A percentile compares a stretch with the other conserved stretches of the same genome.
Evolutionary conservation across 2,797 vertebrate species (phyloP).

Genomic region (Rhabdophis nuchalis): DNA sequence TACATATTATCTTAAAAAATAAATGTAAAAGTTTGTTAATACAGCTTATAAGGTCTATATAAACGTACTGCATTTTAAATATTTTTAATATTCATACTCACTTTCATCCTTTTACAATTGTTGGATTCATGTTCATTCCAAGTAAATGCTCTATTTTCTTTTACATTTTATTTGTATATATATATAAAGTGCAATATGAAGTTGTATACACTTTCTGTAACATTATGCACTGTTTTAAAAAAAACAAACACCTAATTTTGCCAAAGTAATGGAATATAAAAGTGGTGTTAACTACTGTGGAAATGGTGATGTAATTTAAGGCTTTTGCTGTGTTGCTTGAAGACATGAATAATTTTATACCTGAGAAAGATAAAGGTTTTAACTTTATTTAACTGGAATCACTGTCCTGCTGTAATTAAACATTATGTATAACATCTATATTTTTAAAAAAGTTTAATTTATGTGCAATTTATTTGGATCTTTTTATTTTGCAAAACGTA

Average conservation of each 20-base stretch:
- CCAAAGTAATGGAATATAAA: constrained; percentile 86
- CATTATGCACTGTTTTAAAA: constrained; percentile 86
- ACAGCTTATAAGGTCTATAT: constrained; percentile 70
- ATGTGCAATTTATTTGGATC: constrained; percentile 59
- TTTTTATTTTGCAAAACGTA: constrained; percentile 33
- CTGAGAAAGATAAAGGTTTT: constrained; percentile 79
- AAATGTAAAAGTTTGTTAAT: constrained; percentile 76
- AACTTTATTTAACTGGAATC: constrained; percentile 94
- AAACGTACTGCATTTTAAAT: constrained; percentile 78
- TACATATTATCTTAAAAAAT: constrained; percentile 54
- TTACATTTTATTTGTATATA: constrained; percentile 78
- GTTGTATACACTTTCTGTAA: constrained; percentile 86
- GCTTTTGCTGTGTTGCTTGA: constrained; percentile 88
- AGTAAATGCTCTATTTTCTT: constrained; percentile 66
- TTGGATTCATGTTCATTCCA: constrained; percentile 68
- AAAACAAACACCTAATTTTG: constrained; percentile 79
- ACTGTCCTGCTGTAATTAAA: constrained; percentile 80
- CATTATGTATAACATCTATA: constrained; percentile 75
- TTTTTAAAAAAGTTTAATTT: constrained; percentile 80
- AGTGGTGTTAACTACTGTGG: constrained; percentile 76
- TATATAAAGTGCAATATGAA: constrained; percentile 94
- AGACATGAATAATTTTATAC: constrained; percentile 91
- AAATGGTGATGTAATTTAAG: constrained; percentile 80
- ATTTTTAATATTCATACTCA: constrained; percentile 72
- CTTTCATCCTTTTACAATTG: constrained; percentile 68